These are phyloP conservation scores for Cryptomyrus ogoouensis DNA, from an alignment of 2,113 vertebrate species.

Conservation along the genomic window DNA sequence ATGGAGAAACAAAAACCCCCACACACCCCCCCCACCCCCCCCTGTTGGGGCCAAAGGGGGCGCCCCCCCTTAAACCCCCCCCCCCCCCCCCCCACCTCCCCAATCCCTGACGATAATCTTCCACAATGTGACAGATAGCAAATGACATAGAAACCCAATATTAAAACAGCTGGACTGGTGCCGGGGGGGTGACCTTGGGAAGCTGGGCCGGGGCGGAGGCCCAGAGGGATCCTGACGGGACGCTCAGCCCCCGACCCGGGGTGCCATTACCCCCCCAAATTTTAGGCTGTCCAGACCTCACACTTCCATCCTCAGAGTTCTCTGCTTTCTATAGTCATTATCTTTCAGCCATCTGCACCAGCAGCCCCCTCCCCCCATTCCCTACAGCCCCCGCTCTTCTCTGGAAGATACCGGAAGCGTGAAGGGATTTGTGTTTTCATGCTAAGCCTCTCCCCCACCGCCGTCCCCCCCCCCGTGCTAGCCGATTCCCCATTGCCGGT, in stretches of 20 bases:
- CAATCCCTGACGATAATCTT: conserved; percentile 51
- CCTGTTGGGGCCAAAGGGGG: too few relatives aligned
- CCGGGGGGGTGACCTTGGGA: conserved; percentile 58
- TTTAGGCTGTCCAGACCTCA: conserved; percentile 44
- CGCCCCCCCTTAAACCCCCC: conserved; percentile 19
- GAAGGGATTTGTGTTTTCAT: neutral
- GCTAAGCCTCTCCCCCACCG: neutral
- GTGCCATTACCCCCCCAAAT: conserved; percentile 50
- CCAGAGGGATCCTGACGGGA: conserved; percentile 44
- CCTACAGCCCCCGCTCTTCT: neutral
- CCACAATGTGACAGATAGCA: conserved; percentile 45
- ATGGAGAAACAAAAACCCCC: too few relatives aligned
- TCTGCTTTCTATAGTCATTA: conserved; percentile 44
- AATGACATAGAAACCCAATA: conserved; percentile 55
- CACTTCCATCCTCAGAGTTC: conserved; percentile 53
- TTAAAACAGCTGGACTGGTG: conserved; percentile 66
- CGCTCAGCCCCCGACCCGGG: conserved; percentile 39
- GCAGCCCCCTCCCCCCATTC: conserved; percentile 33
- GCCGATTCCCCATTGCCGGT: too few relatives aligned
- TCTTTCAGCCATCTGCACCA: conserved; percentile 60
- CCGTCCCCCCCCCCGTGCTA: too few relatives aligned
- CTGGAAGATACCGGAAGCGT: neutral
- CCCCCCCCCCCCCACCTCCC: neutral
- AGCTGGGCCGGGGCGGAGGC: conserved; percentile 40
- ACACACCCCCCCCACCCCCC: too few relatives aligned